Conservation (phyloP, 1,140 invertebrate species). For the Augochlora pura region DNA sequence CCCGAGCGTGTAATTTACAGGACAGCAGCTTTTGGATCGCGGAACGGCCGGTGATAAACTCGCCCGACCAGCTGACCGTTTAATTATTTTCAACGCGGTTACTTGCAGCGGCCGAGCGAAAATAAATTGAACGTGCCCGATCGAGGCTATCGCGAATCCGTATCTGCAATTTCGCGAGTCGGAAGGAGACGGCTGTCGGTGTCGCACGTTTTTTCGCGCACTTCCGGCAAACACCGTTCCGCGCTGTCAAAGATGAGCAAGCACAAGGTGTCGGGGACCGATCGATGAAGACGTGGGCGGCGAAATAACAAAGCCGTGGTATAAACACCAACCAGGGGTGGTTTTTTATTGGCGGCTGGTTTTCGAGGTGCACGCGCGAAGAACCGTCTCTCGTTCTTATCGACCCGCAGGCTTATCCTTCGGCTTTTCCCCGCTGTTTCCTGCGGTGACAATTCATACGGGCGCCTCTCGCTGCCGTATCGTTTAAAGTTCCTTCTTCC, state of each 20-base stretch:
- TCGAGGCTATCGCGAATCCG: not conserved
- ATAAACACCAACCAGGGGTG: conserved; percentile 54
- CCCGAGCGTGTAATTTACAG: not conserved
- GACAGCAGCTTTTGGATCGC: not conserved
- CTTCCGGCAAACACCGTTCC: conserved; percentile 15
- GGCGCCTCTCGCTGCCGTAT: not conserved
- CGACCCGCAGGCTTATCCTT: conserved; percentile 46
- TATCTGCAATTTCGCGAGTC: not conserved
- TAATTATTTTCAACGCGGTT: conserved; percentile 8
- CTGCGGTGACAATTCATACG: conserved; percentile 11
- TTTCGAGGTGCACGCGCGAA: conserved; percentile 56
- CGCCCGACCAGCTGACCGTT: not conserved
- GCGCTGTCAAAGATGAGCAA: conserved; percentile 57
- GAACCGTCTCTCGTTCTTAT: conserved; percentile 51
- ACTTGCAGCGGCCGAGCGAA: not conserved
- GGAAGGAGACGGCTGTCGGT: not conserved
- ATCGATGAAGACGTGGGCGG: conserved; percentile 63
- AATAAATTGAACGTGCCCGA: not conserved
- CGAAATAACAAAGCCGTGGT: conserved; percentile 48
- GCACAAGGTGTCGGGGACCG: conserved; percentile 31
- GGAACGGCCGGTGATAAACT: not conserved
- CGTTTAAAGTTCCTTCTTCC: not conserved
- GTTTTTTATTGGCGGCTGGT: conserved; percentile 54
- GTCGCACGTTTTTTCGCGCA: not conserved
- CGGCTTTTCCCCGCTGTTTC: conserved; percentile 17